Evolutionary conservation across 1,140 invertebrate species (phyloP), one percentile per base, ranked within the genome.

Genomic region (Ostrea edulis): DNA sequence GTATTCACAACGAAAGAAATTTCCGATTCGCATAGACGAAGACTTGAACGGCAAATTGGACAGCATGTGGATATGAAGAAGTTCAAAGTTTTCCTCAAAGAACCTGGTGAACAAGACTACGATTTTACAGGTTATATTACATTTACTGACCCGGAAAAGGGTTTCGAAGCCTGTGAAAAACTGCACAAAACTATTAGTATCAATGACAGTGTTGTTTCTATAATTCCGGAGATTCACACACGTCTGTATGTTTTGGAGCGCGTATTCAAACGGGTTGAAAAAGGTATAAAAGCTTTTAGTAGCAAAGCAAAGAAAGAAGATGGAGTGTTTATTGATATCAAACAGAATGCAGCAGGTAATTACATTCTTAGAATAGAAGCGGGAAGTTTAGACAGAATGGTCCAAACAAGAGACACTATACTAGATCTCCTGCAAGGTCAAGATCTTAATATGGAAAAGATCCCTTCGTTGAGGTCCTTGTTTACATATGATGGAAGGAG

Each of bases 91-190:
- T 55, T 84, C 53, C 29, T 92, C 0, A 85, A 22, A 22, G 22
- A 65, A 71, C 58, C 90, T 12, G 71, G 65, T 58, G 65, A 65
- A 62, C 25, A 53, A n/a, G 82, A 88, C 68, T 22, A 82, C 2
- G 86, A 29, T 7, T 90, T 54, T 52, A 2, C 53, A 3, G 92
- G 88, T 12, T 90, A 87, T 84, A 90, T 91, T 9, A 77, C 82
- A 8, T 93, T 93, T 85, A 87, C 84, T 2, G 89, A 93, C 44
- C 85, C 90, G 17, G 85, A 91, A 35, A 86, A 90, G 58, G 92
- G 91, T 9, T 51, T 90, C 20, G 84, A 55, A 53, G 91, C 89
- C 12, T 92, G 87, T 12, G 35, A 44, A 20, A 58, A 53, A 20
- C 85, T 91, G 9, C 35, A 86, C 51, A 52, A 82, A n/a, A 86